These are phyloP conservation scores for Drosophila cognata DNA, from an alignment of 2,888 invertebrate species.

Conservation along the genomic window DNA sequence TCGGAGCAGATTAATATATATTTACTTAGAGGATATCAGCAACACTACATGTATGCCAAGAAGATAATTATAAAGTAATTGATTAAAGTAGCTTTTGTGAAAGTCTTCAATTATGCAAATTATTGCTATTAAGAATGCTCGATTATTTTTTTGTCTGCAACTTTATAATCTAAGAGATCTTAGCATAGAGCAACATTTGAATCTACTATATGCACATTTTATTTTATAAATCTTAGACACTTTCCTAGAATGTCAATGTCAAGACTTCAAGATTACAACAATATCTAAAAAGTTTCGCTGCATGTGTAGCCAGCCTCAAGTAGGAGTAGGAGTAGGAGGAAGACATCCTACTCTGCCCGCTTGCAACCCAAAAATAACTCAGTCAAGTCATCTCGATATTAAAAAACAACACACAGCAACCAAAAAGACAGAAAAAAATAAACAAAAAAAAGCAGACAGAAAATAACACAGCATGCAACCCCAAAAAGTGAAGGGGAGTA, in stretches of 20 bases:
- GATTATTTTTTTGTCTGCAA: neutral
- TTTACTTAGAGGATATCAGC: neutral
- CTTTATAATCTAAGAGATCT: neutral
- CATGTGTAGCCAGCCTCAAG: conserved; percentile 30
- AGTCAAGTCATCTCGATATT: conserved; percentile 66
- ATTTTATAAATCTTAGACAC: neutral
- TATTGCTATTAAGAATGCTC: neutral
- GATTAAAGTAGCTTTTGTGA: neutral
- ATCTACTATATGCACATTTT: neutral
- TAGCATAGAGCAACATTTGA: neutral
- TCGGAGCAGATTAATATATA: neutral
- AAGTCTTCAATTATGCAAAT: neutral
- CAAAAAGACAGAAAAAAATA: conserved; percentile 1
- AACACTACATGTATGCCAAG: too few species aligned
- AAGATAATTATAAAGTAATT: neutral
- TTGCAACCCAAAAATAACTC: conserved; percentile 59
- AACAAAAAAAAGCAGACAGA: conserved; percentile 26
- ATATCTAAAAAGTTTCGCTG: conserved; percentile 18
- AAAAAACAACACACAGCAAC: conserved; percentile 55
- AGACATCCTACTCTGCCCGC: conserved; percentile 40
- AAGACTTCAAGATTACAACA: neutral
- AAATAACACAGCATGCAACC: conserved; percentile 48
- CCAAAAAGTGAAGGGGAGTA: conserved; percentile 31
- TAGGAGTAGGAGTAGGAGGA: neutral
- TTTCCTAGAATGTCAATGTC: conserved; percentile 7